Base-by-base conservation (phyloP, 1,140 invertebrate species). In the Thalassaphorura encarpata region DNA sequence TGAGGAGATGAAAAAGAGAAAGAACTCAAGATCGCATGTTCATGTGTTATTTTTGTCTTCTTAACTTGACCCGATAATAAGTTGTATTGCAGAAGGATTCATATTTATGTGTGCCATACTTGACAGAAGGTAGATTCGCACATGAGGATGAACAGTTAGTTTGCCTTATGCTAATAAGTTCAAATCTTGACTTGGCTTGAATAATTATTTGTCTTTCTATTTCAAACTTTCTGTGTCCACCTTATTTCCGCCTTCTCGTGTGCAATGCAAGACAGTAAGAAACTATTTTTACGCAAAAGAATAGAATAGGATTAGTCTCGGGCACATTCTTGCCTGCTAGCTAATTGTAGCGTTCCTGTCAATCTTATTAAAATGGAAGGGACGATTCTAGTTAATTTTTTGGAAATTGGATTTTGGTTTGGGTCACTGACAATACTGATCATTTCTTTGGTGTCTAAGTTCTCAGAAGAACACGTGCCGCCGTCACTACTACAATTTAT, bases 381-480 rank as follows among this genome's bases (percentile, higher is more conserved):
- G 8, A 45, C 15, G 42, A 45, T 15, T 6, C 15, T 11, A 36
- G n/a, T 11, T 11, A 58, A 52, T 58, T 29, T 46, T n/a, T 26
- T 61, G 29, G 55, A 48, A 28, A 2, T 54, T 18, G 26, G 40
- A 23, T 61, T 61, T 27, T 5, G 27, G 8, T 3, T 47, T 8
- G 39, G 56, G 21, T 29, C 42, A 16, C 19, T 48, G 6, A 3
- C 41, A 16, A 56, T 55, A 15, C 47, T 52, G 27, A 8, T 53
- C 0, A 16, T 39, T 19, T 50, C 50, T 29, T 19, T 57, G 18
- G n/a, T 57, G 8, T 18, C 31, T 19, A 57, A 61, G 40, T 56
- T 54, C 45, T 36, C 27, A 2, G 39, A 49, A 21, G 23, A 45
- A 31, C 54, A n/a, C 19, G 11, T 61, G 6, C 60, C 60, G 0